phyloP scores from a whole-genome alignment of 2,113 vertebrate species.

The Ceuthmochares aereus region DNA sequence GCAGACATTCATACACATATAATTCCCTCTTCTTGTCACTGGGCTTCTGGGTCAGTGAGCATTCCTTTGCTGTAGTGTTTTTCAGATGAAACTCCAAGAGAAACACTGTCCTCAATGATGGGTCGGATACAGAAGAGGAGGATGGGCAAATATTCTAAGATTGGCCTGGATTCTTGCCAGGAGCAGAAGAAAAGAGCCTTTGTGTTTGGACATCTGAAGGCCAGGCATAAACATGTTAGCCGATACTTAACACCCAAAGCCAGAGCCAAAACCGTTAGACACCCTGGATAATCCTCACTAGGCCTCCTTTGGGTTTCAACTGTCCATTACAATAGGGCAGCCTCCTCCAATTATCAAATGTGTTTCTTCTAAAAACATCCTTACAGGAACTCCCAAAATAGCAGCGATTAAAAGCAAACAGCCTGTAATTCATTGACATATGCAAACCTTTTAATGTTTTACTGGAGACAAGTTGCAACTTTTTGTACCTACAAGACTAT shows the following conservation, averaged over 20 bases:
- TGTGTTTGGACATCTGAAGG: constrained; percentile 84
- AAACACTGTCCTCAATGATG: constrained; percentile 81
- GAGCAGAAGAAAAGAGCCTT: constrained; percentile 80
- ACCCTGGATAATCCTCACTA: constrained; percentile 76
- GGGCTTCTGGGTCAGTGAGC: constrained; percentile 81
- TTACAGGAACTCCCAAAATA: constrained; percentile 79
- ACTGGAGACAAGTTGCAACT: constrained; percentile 70
- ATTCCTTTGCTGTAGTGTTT: constrained; percentile 78
- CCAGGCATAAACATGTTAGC: constrained; percentile 84
- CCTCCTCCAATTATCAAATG: constrained; percentile 77
- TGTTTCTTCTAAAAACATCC: constrained; percentile 77
- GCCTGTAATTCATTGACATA: constrained; percentile 78
- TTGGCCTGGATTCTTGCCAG: constrained; percentile 84
- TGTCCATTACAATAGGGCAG: constrained; percentile 75
- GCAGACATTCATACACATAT: constrained; percentile 66
- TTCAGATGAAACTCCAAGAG: constrained; percentile 79
- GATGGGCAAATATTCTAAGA: constrained; percentile 78
- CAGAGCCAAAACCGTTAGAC: constrained; percentile 83
- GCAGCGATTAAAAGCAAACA: constrained; percentile 78
- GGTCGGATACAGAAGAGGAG: constrained; percentile 69
- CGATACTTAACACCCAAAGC: constrained; percentile 84
- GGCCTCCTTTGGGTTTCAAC: constrained; percentile 76
- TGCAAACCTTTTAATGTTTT: constrained; percentile 76
- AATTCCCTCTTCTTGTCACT: constrained; percentile 74
- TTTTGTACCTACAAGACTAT: constrained; percentile 70